Conservation (phyloP, 2,797 vertebrate species). For the Molossus alvarezi region DNA sequence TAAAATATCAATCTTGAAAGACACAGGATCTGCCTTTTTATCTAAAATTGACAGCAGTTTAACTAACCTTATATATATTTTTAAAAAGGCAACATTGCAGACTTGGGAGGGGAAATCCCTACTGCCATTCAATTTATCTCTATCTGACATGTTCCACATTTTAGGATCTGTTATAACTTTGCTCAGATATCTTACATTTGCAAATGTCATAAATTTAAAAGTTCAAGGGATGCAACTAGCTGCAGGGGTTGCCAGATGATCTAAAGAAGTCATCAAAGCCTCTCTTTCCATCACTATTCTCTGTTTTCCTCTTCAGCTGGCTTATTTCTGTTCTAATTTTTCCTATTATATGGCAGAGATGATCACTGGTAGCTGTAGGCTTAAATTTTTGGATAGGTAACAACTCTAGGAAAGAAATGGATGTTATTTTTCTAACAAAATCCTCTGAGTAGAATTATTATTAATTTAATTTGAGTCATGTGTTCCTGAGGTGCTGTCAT, state of each 20-base stretch:
- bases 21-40: not conserved
- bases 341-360: not conserved
- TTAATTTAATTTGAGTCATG: not conserved
- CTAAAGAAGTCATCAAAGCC: not conserved
- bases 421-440: not conserved
- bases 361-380: not conserved
- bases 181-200: not conserved
- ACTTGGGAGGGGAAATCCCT: not conserved
- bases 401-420: not conserved
- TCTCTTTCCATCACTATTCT: not conserved
- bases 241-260: not conserved
- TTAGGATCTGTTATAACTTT: not conserved
- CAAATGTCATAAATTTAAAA: not conserved
- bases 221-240: not conserved
- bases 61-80: not conserved
- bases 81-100: not conserved
- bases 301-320: not conserved
- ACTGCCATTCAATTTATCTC: not conserved
- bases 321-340: not conserved
- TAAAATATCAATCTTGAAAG: slow-evolving; percentile 1
- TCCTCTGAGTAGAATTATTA: not conserved
- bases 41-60: not conserved
- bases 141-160: not conserved
- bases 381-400: not conserved
- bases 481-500: not conserved